phyloP scores from a whole-genome alignment of 1,140 invertebrate species.

The Gonatopus flavifemur region DNA sequence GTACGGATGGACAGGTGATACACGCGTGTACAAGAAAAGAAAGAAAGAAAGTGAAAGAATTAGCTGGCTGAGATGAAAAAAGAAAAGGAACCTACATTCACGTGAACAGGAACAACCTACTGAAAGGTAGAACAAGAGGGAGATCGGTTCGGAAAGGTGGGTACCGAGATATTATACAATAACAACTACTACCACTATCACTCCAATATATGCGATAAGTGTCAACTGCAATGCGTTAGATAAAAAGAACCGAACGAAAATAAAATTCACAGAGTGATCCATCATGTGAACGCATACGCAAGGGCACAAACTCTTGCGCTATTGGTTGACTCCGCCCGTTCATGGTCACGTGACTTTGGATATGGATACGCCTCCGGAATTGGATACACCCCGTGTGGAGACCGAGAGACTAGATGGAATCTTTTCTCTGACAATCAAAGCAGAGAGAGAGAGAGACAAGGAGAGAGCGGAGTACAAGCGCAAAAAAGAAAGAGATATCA shows the following conservation, averaged over 20 bases:
- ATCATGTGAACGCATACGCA: slow-evolving; percentile 50
- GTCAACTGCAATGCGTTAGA: slow-evolving; percentile 57
- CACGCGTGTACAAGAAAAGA: slow-evolving; percentile 36
- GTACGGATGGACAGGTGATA: slow-evolving; percentile 40
- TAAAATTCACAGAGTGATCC: slow-evolving; percentile 53
- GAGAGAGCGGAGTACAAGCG: slow-evolving; percentile 8
- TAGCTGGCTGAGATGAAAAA: slow-evolving; percentile 9
- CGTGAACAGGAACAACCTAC: slow-evolving; percentile 6
- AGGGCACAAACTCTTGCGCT: slow-evolving; percentile 29
- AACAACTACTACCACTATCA: slow-evolving; percentile 28
- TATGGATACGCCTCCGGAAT: slow-evolving; percentile 21
- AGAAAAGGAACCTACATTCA: slow-evolving; percentile 13
- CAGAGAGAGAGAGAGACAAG: neutral
- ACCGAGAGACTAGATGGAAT: no score
- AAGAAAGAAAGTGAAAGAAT: slow-evolving; percentile 3
- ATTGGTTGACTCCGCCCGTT: slow-evolving; percentile 50
- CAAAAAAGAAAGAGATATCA: slow-evolving; percentile 10
- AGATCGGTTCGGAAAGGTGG: slow-evolving; percentile 27
- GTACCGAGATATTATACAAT: slow-evolving; percentile 38
- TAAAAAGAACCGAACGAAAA: slow-evolving; percentile 54
- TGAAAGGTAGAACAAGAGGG: slow-evolving; percentile 15
- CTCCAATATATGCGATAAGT: no score
- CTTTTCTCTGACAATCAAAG: slow-evolving; percentile 9
- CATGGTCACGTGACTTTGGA: slow-evolving; percentile 40
- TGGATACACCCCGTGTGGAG: slow-evolving; percentile 27